Evolutionary conservation across 2,113 vertebrate species (phyloP), one percentile per base, ranked within the genome.

Genomic region (Acanthochromis polyacanthus): DNA sequence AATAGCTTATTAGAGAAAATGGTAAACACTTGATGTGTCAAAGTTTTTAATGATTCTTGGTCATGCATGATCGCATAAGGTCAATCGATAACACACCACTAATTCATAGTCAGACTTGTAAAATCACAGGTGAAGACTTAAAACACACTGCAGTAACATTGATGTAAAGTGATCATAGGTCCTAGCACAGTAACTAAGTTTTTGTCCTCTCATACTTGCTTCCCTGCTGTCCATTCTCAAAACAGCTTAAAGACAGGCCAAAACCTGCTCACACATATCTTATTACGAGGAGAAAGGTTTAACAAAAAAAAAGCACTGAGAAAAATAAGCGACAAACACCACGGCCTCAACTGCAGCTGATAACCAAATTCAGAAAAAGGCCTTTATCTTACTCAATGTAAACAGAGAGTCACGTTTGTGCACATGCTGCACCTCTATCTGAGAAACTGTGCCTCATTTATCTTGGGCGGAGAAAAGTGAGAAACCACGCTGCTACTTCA

Each of bases 401-500:
- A 10, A 63, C 53, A 59, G 58, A 23, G 48, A 55, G 25, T 30
- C 32, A 67, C 25, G 36, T 57, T 14, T 63, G 28, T 12, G 5
- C 14, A 23, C 64, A 62, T 58, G 20, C 4, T 46, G 32, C 53
- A 38, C 50, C 28, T 86, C 80, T 89, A 92, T 91, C 90, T 71
- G 65, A 46, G 22, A 45, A 80, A 22, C 36, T 3, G 22, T 56
- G 69, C 63, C 74, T 81, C 83, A 53, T 89, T 93, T 94, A 93
- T 93, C 92, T 91, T 88, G 88, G 91, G 89, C 80, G 83, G 77
- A 28, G 75, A 60, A 74, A 16, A 53, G 38, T 40, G 0, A 25
- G 74, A 43, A 51, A 68, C 30, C 57, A 53, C 50, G 73, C 50
- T 43, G 62, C 48, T 38, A 46, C 57, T 69, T 71, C 38, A 32